phyloP scores from a whole-genome alignment of 2,797 vertebrate species.

The Eulemur rubriventer region DNA sequence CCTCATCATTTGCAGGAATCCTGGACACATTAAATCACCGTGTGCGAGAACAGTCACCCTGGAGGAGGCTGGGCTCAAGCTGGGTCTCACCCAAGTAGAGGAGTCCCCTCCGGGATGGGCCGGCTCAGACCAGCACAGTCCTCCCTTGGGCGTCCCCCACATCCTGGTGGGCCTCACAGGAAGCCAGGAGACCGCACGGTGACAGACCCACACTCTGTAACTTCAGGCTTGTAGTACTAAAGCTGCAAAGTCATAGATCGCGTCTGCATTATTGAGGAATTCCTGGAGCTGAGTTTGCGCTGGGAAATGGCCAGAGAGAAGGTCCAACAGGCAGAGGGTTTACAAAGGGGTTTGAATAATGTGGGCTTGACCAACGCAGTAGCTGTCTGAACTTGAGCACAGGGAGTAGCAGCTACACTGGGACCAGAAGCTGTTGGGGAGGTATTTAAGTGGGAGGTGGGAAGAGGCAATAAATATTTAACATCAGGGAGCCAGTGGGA shows the following conservation, averaged over 20 bases:
- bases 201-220: neutral
- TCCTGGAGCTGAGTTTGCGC: neutral
- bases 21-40: neutral
- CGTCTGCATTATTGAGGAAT: neutral
- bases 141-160: neutral
- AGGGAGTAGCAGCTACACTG: neutral
- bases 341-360: neutral
- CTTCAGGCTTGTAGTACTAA: too few species aligned
- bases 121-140: neutral
- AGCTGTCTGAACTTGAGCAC: neutral
- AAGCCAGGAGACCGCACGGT: neutral
- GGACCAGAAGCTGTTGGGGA: neutral
- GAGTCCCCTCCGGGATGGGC: fast-evolving
- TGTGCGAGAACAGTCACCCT: fast-evolving
- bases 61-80: neutral
- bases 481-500: neutral
- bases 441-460: neutral
- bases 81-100: neutral
- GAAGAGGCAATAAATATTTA: neutral
- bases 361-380: neutral
- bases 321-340: neutral
- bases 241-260: fast-evolving
- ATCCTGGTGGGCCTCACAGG: neutral
- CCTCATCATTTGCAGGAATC: neutral
- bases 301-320: neutral